phyloP scores from a whole-genome alignment of 2,888 invertebrate species.

The Torymus texanus region DNA sequence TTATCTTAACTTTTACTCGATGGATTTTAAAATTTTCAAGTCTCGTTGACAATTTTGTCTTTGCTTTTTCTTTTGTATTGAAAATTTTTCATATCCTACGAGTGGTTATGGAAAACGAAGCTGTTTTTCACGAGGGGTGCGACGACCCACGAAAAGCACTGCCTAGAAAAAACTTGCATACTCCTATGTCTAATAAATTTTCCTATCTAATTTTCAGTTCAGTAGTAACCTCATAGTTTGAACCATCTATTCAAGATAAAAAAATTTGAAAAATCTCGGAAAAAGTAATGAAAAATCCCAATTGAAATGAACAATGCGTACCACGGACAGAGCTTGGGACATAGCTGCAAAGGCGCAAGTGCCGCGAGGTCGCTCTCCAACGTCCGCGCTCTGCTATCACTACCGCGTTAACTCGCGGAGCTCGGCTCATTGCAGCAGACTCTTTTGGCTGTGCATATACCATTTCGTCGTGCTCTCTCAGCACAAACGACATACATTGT shows the following conservation, averaged over 20 bases:
- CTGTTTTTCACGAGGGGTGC: constrained; percentile 38
- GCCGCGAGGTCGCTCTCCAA: constrained; percentile 62
- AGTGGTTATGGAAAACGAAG: too few species aligned
- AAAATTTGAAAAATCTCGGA: fast-evolving
- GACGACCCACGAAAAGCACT: constrained; percentile 44
- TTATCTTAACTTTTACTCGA: neutral
- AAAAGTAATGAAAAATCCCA: neutral
- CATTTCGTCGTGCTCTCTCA: neutral
- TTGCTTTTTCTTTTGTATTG: neutral
- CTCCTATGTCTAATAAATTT: neutral
- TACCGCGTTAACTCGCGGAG: neutral
- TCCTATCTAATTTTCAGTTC: too few species aligned
- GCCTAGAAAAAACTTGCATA: constrained; percentile 21
- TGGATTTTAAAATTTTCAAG: neutral
- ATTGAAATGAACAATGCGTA: constrained; percentile 43
- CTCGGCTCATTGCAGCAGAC: constrained; percentile 12
- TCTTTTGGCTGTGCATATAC: neutral
- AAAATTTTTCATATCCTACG: neutral
- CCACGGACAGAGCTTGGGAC: constrained; percentile 48
- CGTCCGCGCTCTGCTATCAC: constrained; percentile 63
- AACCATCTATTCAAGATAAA: neutral
- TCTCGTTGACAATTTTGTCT: constrained; percentile 4
- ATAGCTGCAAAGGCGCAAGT: constrained; percentile 40
- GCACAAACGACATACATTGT: neutral
- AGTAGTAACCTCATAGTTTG: constrained; percentile 9